Percentiles rank a stretch among this genome's conserved stretches.
These are phyloP conservation scores for Dicyrtoma fusca DNA, from an alignment of 2,888 invertebrate genomes.

Conservation along the genomic window DNA sequence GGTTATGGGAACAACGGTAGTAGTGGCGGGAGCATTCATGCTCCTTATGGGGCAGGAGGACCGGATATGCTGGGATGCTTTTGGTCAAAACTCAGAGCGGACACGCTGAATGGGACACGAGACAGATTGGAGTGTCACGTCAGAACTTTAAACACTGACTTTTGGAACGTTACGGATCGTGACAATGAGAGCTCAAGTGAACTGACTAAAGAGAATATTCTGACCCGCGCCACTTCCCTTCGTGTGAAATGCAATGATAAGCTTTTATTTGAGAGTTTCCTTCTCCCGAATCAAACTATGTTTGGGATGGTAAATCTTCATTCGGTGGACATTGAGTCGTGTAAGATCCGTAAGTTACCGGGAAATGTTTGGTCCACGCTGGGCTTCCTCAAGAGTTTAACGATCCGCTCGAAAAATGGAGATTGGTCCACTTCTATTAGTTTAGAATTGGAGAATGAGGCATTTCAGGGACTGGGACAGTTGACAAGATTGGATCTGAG, in stretches of 20 bases:
- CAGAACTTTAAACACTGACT: conserved; percentile 21
- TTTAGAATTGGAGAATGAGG: conserved; percentile 76
- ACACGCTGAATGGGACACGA: background rate
- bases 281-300: conserved; percentile 65
- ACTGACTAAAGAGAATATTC: no score
- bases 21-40: background rate
- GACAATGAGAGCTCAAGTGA: background rate
- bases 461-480: conserved; percentile 70
- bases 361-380: conserved; percentile 81
- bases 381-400: conserved; percentile 78
- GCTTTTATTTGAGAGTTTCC: conserved; percentile 76
- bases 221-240: no score
- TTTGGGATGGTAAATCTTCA: conserved; percentile 58
- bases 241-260: conserved; percentile 70
- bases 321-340: conserved; percentile 58
- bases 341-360: conserved; percentile 59
- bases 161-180: conserved; percentile 15
- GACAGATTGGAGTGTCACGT: conserved; percentile 31
- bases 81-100: conserved; percentile 3
- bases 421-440: conserved; percentile 79
- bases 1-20: background rate
- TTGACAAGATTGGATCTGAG: conserved; percentile 83
- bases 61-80: conserved; percentile 27
- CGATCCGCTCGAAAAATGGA: conserved; percentile 79
- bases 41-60: background rate